Conservation (phyloP, 2,797 vertebrate genomes). For the Phataginus tetradactyla region DNA sequence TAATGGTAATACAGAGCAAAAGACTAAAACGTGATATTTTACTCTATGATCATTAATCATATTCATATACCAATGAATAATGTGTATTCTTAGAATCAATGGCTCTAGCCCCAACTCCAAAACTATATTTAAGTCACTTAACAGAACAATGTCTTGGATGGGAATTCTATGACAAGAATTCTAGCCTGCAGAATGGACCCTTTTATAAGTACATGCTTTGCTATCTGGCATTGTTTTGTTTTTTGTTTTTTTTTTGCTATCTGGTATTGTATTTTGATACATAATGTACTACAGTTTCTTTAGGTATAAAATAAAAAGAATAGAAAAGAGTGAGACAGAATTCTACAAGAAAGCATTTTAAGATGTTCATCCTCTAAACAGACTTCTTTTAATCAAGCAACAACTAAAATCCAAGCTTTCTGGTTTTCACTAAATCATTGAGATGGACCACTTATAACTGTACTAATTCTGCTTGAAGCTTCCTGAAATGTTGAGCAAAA, state of each 20-base stretch:
- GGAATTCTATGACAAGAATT: conserved; percentile 47
- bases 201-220: neutral
- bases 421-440: conserved; percentile 34
- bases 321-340: neutral
- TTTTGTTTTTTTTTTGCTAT: no score
- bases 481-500: conserved; percentile 47
- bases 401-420: neutral
- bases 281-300: neutral
- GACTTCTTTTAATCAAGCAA: conserved; percentile 24
- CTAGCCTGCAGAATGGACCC: neutral
- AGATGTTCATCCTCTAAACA: neutral
- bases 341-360: conserved; percentile 25
- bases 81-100: neutral
- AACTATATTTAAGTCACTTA: neutral
- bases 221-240: no score
- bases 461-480: neutral
- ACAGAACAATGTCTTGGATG: neutral
- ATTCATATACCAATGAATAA: conserved; percentile 23
- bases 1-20: conserved; percentile 12
- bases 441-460: neutral
- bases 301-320: conserved; percentile 23
- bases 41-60: neutral
- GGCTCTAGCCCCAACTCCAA: neutral
- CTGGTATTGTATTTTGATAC: neutral
- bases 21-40: neutral